Conservation (phyloP, 2,888 invertebrate genomes). For the Capitulum mitella region DNA sequence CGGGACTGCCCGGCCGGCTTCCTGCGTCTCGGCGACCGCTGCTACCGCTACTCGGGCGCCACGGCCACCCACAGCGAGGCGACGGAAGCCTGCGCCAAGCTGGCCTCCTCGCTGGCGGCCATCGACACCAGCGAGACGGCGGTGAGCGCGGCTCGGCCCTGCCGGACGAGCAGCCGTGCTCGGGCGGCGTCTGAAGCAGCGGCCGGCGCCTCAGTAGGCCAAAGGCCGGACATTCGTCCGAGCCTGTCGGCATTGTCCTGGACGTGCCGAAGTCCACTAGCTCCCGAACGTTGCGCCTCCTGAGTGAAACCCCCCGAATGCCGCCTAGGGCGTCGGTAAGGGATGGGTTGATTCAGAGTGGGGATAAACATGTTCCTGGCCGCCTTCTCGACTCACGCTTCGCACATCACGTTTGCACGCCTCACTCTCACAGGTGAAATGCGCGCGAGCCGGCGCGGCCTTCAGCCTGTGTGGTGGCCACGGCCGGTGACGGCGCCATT, state of each 20-base stretch:
- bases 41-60: neutral
- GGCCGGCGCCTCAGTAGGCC: neutral
- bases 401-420: too few relatives aligned
- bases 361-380: too few relatives aligned
- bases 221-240: neutral
- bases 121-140: neutral
- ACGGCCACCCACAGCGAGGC: neutral
- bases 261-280: neutral
- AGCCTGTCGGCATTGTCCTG: neutral
- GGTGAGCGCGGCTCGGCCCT: neutral
- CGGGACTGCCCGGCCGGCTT: slow-evolving; percentile 5
- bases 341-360: too few relatives aligned
- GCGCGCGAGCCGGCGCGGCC: too few relatives aligned
- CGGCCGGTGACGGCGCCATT: too few relatives aligned
- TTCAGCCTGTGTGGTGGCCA: too few relatives aligned
- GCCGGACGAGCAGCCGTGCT: neutral
- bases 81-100: neutral
- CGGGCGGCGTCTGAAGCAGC: neutral
- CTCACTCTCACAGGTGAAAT: too few relatives aligned
- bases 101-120: neutral
- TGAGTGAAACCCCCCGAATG: neutral
- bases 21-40: neutral
- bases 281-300: neutral
- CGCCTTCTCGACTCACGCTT: too few relatives aligned
- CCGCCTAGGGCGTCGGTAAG: too few relatives aligned